phyloP scores from a whole-genome alignment of 1,140 invertebrate genomes.

The Lepidurus arcticus region DNA sequence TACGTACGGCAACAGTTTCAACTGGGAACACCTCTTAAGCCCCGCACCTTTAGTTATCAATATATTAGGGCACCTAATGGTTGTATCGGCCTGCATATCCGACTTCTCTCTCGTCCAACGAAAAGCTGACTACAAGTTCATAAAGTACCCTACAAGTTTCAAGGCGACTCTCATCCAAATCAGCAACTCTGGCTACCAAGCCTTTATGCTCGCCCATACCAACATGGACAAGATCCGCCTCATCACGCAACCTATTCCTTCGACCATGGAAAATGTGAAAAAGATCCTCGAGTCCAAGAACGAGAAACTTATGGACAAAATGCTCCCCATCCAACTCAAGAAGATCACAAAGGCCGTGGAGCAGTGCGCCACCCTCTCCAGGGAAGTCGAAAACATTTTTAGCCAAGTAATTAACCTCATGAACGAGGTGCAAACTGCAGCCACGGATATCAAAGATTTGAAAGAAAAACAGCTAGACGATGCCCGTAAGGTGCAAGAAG shows the following conservation, averaged over 20 bases:
- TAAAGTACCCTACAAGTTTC: slow-evolving; percentile 31
- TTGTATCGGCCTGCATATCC: slow-evolving; percentile 3
- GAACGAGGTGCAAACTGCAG: slow-evolving; percentile 21
- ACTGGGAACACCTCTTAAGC: no score
- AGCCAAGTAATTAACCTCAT: slow-evolving; percentile 27
- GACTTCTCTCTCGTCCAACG: slow-evolving; percentile 26
- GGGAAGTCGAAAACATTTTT: slow-evolving; percentile 2
- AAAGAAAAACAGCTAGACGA: slow-evolving; percentile 24
- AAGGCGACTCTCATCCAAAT: slow-evolving; percentile 28
- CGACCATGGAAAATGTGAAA: slow-evolving; percentile 27
- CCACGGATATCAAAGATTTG: slow-evolving; percentile 15
- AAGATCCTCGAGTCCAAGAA: not conserved
- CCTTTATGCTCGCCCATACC: slow-evolving; percentile 29
- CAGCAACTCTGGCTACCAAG: slow-evolving; percentile 23
- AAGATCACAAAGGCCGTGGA: not conserved
- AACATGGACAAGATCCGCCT: slow-evolving; percentile 33
- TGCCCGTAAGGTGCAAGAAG: not conserved
- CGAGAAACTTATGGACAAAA: not conserved
- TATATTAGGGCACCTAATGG: slow-evolving; percentile 30
- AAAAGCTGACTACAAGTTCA: slow-evolving; percentile 8
- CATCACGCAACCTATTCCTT: not conserved
- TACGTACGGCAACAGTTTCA: no score
- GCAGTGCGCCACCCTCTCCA: not conserved
- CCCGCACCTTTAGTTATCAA: slow-evolving; percentile 28
- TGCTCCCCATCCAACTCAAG: not conserved